Percentiles rank a stretch among this genome's conserved stretches.
Evolutionary conservation across 2,113 vertebrate species (phyloP).

Genomic region (Hemichromis elongatus): DNA sequence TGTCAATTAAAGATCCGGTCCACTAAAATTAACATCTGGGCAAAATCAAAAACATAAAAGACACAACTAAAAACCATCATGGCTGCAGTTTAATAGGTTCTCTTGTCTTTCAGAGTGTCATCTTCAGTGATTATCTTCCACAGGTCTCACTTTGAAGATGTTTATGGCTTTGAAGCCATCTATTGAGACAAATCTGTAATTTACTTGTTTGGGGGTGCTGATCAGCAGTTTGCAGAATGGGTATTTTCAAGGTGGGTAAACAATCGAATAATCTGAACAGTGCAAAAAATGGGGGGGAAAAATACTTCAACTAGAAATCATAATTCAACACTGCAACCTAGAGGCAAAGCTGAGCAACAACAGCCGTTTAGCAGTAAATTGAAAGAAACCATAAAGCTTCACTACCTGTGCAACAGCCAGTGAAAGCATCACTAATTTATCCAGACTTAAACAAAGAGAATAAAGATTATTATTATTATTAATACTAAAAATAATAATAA

Average conservation of each 20-base stretch:
- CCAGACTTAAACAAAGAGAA: neutral
- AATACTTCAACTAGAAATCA: neutral
- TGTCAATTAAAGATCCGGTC: constrained; percentile 33
- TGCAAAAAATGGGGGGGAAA: neutral
- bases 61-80: neutral
- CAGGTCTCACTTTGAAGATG: constrained; percentile 2
- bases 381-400: neutral
- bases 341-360: constrained; percentile 24
- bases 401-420: neutral
- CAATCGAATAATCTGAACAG: constrained; percentile 6
- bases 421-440: neutral
- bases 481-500: neutral
- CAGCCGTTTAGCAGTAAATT: neutral
- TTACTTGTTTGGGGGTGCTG: neutral
- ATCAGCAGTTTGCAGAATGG: constrained; percentile 16
- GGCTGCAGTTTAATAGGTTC: neutral
- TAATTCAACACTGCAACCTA: constrained; percentile 57
- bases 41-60: constrained; percentile 21
- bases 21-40: constrained; percentile 31
- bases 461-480: neutral
- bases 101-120: constrained; percentile 18
- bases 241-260: constrained; percentile 29
- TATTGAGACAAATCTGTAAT: constrained; percentile 14
- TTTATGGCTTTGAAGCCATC: neutral
- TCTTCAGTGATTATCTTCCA: constrained; percentile 17